Evolutionary conservation across 2,797 vertebrate species (phyloP), one percentile per base, ranked within the genome.

Genomic region (Margarornis squamiger): DNA sequence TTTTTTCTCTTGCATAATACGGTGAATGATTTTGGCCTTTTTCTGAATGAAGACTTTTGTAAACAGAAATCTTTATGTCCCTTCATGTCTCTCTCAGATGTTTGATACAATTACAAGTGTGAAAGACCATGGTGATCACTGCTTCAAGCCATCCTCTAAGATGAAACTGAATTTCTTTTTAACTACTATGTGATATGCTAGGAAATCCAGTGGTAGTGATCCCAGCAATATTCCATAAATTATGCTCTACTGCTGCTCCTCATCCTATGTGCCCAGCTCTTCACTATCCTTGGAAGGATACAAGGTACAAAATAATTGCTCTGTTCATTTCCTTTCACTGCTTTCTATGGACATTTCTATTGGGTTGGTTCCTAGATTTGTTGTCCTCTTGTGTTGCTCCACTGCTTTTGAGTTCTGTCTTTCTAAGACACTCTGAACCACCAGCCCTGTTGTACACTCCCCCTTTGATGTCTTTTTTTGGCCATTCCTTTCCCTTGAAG

Each of bases 351-450:
- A 72, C 11, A 7, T 54, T 82, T 74, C 43, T 62, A 7, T 58
- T 51, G 34, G 36, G 32, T 55, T 34, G 19, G 2, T 46, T 87
- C 17, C 29, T 29, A 58, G 27, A 54, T 19, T 51, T 71, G 84
- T 88, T 86, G 63, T 0, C 75, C 41, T 77, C n/a, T 74, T 59
- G 5, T 45, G 34, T 63, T 82, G 29, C 38, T 81, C 21, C 8
- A 17, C 30, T 6, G 7, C n/a, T 81, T 78, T 68, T 65, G 57
- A 36, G 27, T 63, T 94, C 14, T 26, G 8, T 62, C 49, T 58
- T 76, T 92, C 38, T 65, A 46, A 55, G 72, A 77, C 74, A 9
- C 34, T 88, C 62, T 90, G 30, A 88, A 52, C 36, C 17, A 67
- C 19, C 9, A 52, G 10, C 5, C 2, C 3, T 4, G 0, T 45